Percentiles rank a stretch among this genome's conserved stretches.
These are phyloP conservation scores for Sebastes steindachneri DNA, from an alignment of 2,797 vertebrate genomes.

Conservation along the genomic window DNA sequence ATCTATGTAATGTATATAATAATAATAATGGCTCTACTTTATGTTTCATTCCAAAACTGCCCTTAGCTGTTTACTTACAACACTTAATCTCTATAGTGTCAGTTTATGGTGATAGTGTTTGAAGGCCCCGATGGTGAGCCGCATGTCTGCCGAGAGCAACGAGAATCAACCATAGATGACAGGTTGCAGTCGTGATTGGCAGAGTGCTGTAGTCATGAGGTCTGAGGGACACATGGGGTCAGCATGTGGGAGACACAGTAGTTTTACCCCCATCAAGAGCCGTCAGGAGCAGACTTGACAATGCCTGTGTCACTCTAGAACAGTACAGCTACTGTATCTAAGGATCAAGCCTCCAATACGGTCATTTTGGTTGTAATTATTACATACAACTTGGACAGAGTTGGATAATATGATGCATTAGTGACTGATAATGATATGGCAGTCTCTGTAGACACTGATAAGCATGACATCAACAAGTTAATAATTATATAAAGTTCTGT, in stretches of 20 bases:
- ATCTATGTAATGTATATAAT: not conserved
- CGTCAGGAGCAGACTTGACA: constrained; percentile 10
- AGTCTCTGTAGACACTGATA: not conserved
- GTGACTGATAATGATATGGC: not conserved
- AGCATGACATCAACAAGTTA: not conserved
- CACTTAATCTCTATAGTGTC: not conserved
- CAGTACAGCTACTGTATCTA: not conserved
- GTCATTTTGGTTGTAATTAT: not conserved
- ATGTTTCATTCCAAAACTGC: not conserved
- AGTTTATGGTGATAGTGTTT: constrained; percentile 21
- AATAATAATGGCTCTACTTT: not conserved
- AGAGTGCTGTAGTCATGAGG: constrained; percentile 72
- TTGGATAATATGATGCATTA: not conserved
- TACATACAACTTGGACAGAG: not conserved
- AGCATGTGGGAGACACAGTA: constrained; percentile 53
- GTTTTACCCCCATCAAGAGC: constrained; percentile 4
- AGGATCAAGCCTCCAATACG: not conserved
- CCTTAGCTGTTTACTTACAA: not conserved
- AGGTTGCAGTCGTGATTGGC: constrained; percentile 69
- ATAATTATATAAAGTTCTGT: not conserved
- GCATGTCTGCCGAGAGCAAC: constrained; percentile 41
- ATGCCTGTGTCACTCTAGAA: not conserved
- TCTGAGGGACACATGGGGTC: constrained; percentile 58
- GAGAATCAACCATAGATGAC: constrained; percentile 61
- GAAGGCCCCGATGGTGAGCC: constrained; percentile 34